Base-by-base conservation (phyloP, 2,888 invertebrate genomes). In the Caenorhabditis doughertyi region DNA sequence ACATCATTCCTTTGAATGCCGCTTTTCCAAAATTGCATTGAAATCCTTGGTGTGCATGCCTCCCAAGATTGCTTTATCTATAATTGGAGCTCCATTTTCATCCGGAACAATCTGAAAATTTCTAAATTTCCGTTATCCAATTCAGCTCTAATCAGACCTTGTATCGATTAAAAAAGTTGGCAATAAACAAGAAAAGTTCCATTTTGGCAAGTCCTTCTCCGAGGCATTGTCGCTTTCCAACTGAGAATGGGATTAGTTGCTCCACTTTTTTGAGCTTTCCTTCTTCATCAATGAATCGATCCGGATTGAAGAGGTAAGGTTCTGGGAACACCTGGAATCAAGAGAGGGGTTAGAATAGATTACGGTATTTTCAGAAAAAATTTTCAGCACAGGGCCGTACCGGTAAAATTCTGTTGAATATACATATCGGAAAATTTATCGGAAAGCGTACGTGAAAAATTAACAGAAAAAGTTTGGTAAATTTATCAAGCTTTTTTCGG, bases 141-240 rank as follows among this genome's bases (percentile, higher is more conserved):
- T 42, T 13, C 3, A 42, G 32, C 32, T 4, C 9, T 32, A 32
- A 39, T 13, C 39, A 13, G 58, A n/a, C 67, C 25, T 13, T 55
- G 47, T 65, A 65, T 32, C 65, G 64, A 44, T 80, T 44, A 18
- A 74, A 74, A 8, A 81, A 23, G 25, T 81, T 81, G 18, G 68
- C 62, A 47, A 81, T 39, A 56, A 81, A 81, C 11, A 70, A 21
- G 42, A 74, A 81, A 0, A 81, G 56, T 39, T 81, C 81, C 73
- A 81, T 73, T 23, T 73, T 21, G 2, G 81, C 81, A 35, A 79
- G 53, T 55, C 72, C 77, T 42, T 84, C 72, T 0, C 71, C 76
- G 1, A 73, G 23, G 35, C 70, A 85, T 29, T 73, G 84, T 42
- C 86, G 73, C 60, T 87, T 87, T 27, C 87, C 87, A n/a, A 86